Conservation (phyloP, 2,797 vertebrate species). For the Platalea minor region DNA sequence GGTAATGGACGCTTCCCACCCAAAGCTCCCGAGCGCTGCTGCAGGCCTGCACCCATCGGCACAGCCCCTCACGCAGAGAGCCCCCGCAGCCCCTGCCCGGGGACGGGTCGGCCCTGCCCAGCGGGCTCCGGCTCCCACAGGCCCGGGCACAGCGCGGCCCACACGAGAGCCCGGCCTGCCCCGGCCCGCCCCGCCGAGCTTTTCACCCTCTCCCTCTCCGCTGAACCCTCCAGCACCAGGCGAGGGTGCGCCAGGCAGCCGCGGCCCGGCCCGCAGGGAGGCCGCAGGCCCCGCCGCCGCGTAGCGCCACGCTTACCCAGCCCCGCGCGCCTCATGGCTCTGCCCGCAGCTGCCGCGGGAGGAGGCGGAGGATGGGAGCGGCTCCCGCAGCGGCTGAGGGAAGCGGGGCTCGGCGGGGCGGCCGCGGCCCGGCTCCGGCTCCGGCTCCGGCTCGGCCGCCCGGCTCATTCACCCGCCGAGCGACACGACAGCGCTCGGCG, state of each 20-base stretch:
- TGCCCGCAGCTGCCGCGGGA: background rate
- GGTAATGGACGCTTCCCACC: no score
- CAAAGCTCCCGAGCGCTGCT: background rate
- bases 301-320: conserved; percentile 23
- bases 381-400: no score
- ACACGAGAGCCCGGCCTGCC: background rate
- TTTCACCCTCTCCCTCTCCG: background rate
- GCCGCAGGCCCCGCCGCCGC: background rate
- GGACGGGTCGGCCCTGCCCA: background rate
- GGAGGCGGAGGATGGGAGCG: background rate
- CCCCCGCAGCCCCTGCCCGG: background rate
- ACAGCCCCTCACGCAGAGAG: background rate
- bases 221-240: background rate
- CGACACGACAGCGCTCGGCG: conserved; percentile 33
- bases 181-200: no score
- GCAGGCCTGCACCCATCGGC: background rate
- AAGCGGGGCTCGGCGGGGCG: no score
- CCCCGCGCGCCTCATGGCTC: conserved; percentile 55
- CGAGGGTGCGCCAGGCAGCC: background rate
- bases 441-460: accelerated
- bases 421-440: background rate
- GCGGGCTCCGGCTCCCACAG: background rate
- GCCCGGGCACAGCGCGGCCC: background rate
- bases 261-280: background rate
- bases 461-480: background rate